Base-by-base conservation (phyloP, 2,113 vertebrate species). In the Willisornis vidua region DNA sequence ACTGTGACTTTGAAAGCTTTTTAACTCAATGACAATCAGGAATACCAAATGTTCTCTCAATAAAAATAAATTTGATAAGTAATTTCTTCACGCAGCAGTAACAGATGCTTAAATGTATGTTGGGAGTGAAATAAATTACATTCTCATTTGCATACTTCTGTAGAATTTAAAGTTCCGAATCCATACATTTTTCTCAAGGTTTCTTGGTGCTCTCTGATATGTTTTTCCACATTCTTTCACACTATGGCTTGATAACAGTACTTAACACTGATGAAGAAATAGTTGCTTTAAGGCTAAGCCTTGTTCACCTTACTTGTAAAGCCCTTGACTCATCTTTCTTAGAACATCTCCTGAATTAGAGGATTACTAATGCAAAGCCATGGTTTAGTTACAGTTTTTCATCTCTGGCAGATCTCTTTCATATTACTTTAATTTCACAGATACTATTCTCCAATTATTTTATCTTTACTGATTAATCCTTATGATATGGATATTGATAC, bases 181-280 rank as follows among this genome's bases (percentile, higher is more conserved):
- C 25, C 61, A 63, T 52, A 75, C 19, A 55, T 83, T 94, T 73
- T 84, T 68, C 39, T 77, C 28, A 24, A 14, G 5, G 37, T 87
- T 79, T 72, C 37, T 90, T 41, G 33, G 39, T 18, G 5, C 12
- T 77, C 19, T 79, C 43, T 85, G 76, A 62, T 84, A 82, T 13
- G 16, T 85, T 96, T 86, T 84, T 78, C 37, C 46, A 84, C 76
- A 86, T 9, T 67, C 19, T 95, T 91, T 96, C 68, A 19, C 86
- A 81, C 92, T 91, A 66, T 76, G 43, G 74, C 88, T 91, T 95
- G 85, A 91, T 63, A 94, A 58, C 33, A 85, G 18, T 46, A 43
- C 29, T 80, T 94, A 81, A 94, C 59, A 85, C n/a, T 46, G 70
- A 82, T 90, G 74, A 95, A 92, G 91, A 95, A 97, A 94, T 52